phyloP scores from a whole-genome alignment of 35 echinoderm and acorn worm genomes.

The Holothuria glaberrima region DNA sequence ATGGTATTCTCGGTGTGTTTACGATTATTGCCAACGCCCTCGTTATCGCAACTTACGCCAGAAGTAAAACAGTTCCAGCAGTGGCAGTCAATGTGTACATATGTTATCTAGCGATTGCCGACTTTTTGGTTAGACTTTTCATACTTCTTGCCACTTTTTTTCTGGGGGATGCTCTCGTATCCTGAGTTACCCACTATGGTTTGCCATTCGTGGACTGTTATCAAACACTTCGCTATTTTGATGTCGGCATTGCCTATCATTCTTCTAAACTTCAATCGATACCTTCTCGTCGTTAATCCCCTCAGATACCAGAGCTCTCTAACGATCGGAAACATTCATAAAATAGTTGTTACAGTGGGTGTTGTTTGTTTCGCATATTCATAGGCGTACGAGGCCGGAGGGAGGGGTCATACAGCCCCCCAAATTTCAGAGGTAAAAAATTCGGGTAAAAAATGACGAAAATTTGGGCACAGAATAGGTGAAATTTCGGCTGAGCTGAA shows the following conservation, averaged over 20 bases:
- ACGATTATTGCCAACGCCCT: not conserved
- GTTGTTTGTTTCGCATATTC: too few relatives aligned
- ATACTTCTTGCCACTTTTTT: not conserved
- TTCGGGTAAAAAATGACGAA: too few relatives aligned
- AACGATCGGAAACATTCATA: not conserved
- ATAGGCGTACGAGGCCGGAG: too few relatives aligned
- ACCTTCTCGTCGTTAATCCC: constrained; percentile 1
- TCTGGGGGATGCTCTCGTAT: constrained; percentile 31
- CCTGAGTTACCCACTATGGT: not conserved
- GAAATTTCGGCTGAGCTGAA: too few relatives aligned
- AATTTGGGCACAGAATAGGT: too few relatives aligned
- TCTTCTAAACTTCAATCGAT: constrained; percentile 22
- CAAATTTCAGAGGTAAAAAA: too few relatives aligned
- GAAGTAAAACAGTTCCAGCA: not conserved
- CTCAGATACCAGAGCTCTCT: constrained; percentile 9
- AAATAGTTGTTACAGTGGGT: not conserved
- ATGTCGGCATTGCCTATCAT: constrained; percentile 23
- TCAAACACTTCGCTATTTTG: not conserved
- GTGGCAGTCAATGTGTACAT: constrained; percentile 2
- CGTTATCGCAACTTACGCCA: not conserved
- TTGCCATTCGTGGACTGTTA: not conserved
- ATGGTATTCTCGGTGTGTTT: not conserved
- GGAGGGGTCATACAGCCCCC: too few relatives aligned
- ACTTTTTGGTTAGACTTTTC: constrained; percentile 31
- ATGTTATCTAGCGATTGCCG: constrained; percentile 29